phyloP scores from a whole-genome alignment of 53 echinoderm and acorn worm genomes.

The Actinopyga echinites region DNA sequence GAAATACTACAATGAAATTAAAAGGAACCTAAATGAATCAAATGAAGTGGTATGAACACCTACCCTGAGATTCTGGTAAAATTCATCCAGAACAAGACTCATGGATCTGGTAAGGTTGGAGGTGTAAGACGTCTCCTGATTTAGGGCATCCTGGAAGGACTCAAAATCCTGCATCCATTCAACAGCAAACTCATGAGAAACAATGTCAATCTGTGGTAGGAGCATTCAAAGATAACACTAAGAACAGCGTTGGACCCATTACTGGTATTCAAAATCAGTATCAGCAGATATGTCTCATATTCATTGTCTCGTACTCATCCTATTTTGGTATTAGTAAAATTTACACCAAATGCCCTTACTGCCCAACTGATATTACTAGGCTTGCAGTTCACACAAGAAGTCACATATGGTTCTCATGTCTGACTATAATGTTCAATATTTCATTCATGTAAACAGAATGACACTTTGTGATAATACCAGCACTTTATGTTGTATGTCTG shows the following conservation, averaged over 20 bases:
- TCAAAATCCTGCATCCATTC: constrained; percentile 98
- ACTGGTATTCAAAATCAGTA: neutral
- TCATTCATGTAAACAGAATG: no score
- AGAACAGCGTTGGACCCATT: no score
- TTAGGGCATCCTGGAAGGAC: constrained; percentile 86
- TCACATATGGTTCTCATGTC: no score
- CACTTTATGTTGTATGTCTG: no score
- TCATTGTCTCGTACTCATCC: neutral
- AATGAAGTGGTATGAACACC: constrained; percentile 1
- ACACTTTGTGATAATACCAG: no score
- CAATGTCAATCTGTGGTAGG: constrained; percentile 66
- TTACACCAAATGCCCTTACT: neutral
- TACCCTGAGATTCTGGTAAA: constrained; percentile 86
- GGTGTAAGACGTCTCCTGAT: constrained; percentile 90
- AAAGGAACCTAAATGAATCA: no score
- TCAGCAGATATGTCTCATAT: neutral
- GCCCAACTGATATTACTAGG: no score
- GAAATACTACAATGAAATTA: no score
- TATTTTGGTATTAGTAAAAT: no score
- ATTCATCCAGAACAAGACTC: constrained; percentile 94
- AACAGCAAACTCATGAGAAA: constrained; percentile 83
- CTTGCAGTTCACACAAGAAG: no score
- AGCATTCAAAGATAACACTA: neutral
- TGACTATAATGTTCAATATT: no score
- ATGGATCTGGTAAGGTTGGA: constrained; percentile 92